Base-by-base conservation (phyloP, 2,888 invertebrate genomes). In the Nomada hirtipes region DNA sequence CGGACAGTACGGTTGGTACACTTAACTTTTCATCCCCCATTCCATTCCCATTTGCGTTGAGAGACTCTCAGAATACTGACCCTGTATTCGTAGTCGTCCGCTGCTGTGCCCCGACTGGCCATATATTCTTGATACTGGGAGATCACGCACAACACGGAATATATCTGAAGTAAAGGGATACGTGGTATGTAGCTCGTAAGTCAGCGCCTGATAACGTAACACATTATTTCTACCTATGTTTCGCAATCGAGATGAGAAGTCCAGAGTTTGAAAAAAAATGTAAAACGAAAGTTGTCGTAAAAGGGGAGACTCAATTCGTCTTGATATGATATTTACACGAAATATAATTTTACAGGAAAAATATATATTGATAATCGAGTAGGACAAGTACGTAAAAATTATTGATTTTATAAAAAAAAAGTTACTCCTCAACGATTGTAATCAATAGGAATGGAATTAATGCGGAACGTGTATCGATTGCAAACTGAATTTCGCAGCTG, bases 71-170 rank as follows among this genome's bases (percentile, higher is more conserved):
- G 79, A 79, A 83, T 86, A 92, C 94, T 94, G 93, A 95, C 95
- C 94, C 95, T 93, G 88, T 94, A 93, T 92, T 95, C 95, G 92
- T 95, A 95, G 89, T 96, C 96, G 89, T 96, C 96, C 69, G 95
- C 95, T 3, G 96, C 96, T 64, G 96, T 96, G 26, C 97, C 97
- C 69, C 97, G 95, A 7, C 97, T 97, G 10, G 95, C 96, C 79
- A 95, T 94, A 91, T 97, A 97, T 91, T 97, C 97, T 94, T 98
- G 98, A 91, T 97, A 97, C 93, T 98, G 98, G 4, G 98, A 98
- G 91, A 97, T 95, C 76, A 98, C 98, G 94, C 98, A 98, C 77
- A 98, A 95, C 93, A 97, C 94, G 84, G 97, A 96, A 94, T 98
- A 98, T 53, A 97, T 94, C 82, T 84, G 82, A 64, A 76, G 77